Evolutionary conservation across 2,888 invertebrate genomes (phyloP).

Genomic region (Heliothis peltigera): DNA sequence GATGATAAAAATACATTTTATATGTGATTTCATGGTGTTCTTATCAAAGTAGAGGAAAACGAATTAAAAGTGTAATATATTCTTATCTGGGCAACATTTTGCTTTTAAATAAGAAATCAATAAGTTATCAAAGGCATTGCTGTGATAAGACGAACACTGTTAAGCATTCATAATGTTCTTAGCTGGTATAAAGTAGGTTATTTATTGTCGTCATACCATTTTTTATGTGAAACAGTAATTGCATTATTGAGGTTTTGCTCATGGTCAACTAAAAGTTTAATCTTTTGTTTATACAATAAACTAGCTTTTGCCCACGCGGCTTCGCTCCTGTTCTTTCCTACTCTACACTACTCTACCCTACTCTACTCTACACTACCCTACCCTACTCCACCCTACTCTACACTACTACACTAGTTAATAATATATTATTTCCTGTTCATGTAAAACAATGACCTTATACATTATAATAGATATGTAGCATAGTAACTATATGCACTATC

Average conservation of each 20-base stretch:
- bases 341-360: too few relatives aligned
- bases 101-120: constrained; percentile 9
- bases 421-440: too few relatives aligned
- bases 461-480: not conserved
- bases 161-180: constrained; percentile 3
- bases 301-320: too few relatives aligned
- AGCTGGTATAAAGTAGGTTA: not conserved
- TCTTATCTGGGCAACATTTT: constrained; percentile 25
- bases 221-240: not conserved
- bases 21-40: not conserved
- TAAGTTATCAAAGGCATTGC: constrained; percentile 20
- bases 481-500: constrained; percentile 15
- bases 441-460: constrained; percentile 10
- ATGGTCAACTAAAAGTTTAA: not conserved
- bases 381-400: too few relatives aligned
- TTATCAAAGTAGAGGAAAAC: not conserved
- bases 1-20: too few relatives aligned
- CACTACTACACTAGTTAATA: too few relatives aligned
- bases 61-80: not conserved
- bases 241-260: not conserved
- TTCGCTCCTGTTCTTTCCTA: too few relatives aligned
- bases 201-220: constrained; percentile 17
- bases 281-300: too few relatives aligned
- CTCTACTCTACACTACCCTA: too few relatives aligned
- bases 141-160: constrained; percentile 27